A percentile compares a stretch with the other conserved stretches of the same genome.
Evolutionary conservation across 2,888 invertebrate genomes (phyloP).

Genomic region (Flexamia atlantica): DNA sequence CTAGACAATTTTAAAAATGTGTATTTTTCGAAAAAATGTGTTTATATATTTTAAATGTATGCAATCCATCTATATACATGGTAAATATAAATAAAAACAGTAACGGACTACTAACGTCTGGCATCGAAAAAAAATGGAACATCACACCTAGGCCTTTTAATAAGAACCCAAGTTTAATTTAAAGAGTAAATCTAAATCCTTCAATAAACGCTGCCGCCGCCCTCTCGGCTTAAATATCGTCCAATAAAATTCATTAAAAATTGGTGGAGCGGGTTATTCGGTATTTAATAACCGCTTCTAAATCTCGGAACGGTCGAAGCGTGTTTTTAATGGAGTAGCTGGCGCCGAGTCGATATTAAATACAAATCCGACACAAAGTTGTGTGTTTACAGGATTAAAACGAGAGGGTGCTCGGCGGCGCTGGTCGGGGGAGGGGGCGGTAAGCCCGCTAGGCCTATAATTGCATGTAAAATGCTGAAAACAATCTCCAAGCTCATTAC

Average conservation of each 20-base stretch:
- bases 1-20: too few relatives aligned
- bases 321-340: slow-evolving; percentile 54
- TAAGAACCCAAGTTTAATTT: neutral
- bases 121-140: too few relatives aligned
- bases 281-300: slow-evolving; percentile 46
- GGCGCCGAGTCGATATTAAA: slow-evolving; percentile 53
- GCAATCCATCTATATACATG: too few relatives aligned
- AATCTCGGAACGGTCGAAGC: slow-evolving; percentile 41
- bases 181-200: slow-evolving; percentile 11
- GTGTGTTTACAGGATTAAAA: slow-evolving; percentile 57
- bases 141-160: neutral
- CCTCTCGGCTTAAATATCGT: slow-evolving; percentile 22
- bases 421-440: slow-evolving; percentile 58
- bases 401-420: slow-evolving; percentile 35
- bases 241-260: slow-evolving; percentile 57
- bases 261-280: slow-evolving; percentile 37
- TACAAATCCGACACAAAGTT: slow-evolving; percentile 56
- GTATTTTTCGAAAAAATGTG: too few relatives aligned
- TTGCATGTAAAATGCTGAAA: slow-evolving; percentile 66
- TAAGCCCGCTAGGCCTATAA: slow-evolving; percentile 72
- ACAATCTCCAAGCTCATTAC: slow-evolving; percentile 61
- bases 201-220: neutral
- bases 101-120: too few relatives aligned
- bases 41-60: too few relatives aligned
- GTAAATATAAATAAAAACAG: too few relatives aligned